A percentile compares a stretch with the other conserved stretches of the same genome.
phyloP scores from a whole-genome alignment of 2,888 invertebrate genomes.

The Oscheius sp. region DNA sequence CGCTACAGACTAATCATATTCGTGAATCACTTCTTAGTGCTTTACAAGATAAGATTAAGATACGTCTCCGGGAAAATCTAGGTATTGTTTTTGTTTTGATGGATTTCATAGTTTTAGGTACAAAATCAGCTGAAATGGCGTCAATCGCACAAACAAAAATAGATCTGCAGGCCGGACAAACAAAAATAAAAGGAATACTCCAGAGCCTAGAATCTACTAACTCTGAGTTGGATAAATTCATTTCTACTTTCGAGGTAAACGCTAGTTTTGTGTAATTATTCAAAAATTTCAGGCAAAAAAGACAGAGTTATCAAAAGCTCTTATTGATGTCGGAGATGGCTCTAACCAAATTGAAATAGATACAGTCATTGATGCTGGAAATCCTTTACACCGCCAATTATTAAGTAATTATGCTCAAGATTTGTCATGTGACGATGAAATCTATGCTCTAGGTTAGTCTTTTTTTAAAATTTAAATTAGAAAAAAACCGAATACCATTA shows the following conservation, averaged over 20 bases:
- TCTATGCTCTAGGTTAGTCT: conserved; percentile 91
- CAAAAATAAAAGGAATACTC: conserved; percentile 56
- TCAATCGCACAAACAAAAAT: conserved; percentile 86
- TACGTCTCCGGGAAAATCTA: conserved; percentile 86
- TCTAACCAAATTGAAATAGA: conserved; percentile 17
- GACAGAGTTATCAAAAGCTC: conserved; percentile 83
- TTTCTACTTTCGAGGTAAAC: conserved; percentile 15
- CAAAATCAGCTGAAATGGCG: conserved; percentile 82
- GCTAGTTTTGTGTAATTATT: neutral
- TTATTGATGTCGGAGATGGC: conserved; percentile 73
- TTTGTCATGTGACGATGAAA: conserved; percentile 95
- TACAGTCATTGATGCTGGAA: conserved; percentile 45
- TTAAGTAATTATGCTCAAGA: conserved; percentile 78
- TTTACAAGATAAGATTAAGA: conserved; percentile 89
- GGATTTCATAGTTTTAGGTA: conserved; percentile 50
- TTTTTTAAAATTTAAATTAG: too few relatives aligned
- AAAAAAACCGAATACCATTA: too few relatives aligned
- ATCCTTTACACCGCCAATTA: conserved; percentile 60
- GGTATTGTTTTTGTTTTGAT: conserved; percentile 71
- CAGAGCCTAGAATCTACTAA: conserved; percentile 62
- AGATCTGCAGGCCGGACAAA: conserved; percentile 78
- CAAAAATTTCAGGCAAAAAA: conserved; percentile 80
- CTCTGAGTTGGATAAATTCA: conserved; percentile 44
- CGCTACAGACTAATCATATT: conserved; percentile 80
- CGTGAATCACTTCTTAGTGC: conserved; percentile 91